These are phyloP conservation scores for Enteromius argenteus DNA, from an alignment of 2,797 vertebrate genomes.

Conservation along the genomic window DNA sequence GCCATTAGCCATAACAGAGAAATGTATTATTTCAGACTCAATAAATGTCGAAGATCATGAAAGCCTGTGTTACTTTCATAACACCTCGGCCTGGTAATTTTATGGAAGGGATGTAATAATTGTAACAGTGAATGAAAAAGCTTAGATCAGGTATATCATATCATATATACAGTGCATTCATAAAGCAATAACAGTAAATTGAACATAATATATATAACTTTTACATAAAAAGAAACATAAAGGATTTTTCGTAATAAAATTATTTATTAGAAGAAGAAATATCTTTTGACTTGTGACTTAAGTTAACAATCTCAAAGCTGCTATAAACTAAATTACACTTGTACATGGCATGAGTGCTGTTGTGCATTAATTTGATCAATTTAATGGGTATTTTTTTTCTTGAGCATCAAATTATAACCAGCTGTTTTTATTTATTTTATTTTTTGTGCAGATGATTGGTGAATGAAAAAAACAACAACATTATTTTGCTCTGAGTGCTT, in stretches of 20 bases:
- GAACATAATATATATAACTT: background rate
- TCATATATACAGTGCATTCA: background rate
- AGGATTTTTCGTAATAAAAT: too few relatives aligned
- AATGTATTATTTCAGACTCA: background rate
- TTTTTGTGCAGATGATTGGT: background rate
- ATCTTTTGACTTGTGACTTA: too few relatives aligned
- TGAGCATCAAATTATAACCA: background rate
- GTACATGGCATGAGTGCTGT: background rate
- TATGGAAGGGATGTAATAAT: background rate
- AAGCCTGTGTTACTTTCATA: background rate
- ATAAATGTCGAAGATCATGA: background rate
- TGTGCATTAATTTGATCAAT: background rate
- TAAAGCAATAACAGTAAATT: background rate
- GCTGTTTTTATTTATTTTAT: too few relatives aligned
- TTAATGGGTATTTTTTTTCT: background rate
- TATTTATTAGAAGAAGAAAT: too few relatives aligned
- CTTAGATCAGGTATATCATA: background rate
- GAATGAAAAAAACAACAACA: background rate
- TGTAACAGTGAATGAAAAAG: background rate
- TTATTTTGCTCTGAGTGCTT: background rate
- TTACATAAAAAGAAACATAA: background rate
- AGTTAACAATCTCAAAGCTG: background rate
- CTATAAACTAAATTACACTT: background rate
- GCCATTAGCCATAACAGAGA: background rate
- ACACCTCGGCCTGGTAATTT: background rate